Percentiles rank a stretch among this genome's conserved stretches.
These are phyloP conservation scores for Epinephelus coioides DNA, from an alignment of 2,797 vertebrate genomes.

Conservation along the genomic window DNA sequence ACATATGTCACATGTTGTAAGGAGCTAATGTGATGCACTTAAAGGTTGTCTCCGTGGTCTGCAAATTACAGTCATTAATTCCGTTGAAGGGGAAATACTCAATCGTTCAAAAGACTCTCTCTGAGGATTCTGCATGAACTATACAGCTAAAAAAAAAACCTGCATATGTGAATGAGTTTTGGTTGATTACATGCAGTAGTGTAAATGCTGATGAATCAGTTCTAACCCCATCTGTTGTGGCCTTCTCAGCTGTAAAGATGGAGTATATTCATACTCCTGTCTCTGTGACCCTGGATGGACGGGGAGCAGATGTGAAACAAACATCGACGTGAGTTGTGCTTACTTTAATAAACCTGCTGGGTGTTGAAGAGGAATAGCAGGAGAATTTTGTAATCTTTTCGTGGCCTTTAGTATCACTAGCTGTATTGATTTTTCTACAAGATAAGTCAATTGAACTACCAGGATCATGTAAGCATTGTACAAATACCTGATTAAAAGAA, in stretches of 20 bases:
- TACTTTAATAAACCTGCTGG: slow-evolving; percentile 52
- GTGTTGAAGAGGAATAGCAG: slow-evolving; percentile 35
- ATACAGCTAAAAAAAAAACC: neutral
- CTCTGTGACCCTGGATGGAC: slow-evolving; percentile 88
- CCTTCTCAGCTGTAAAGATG: slow-evolving; percentile 87
- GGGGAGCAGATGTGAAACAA: slow-evolving; percentile 85
- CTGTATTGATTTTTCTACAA: slow-evolving; percentile 69
- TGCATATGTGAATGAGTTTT: slow-evolving; percentile 11
- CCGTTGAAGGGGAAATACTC: slow-evolving; percentile 67
- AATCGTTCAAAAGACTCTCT: slow-evolving; percentile 41
- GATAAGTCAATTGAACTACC: slow-evolving; percentile 68
- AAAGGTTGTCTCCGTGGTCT: slow-evolving; percentile 77
- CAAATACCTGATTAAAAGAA: slow-evolving; percentile 83
- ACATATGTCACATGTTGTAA: slow-evolving; percentile 80
- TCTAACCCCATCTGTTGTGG: slow-evolving; percentile 52
- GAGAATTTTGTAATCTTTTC: slow-evolving; percentile 49
- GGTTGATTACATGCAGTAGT: slow-evolving; percentile 10
- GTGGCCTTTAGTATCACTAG: slow-evolving; percentile 71
- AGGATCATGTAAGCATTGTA: slow-evolving; percentile 74
- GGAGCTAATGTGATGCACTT: slow-evolving; percentile 78
- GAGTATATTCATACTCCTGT: slow-evolving; percentile 82
- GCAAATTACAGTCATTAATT: slow-evolving; percentile 83
- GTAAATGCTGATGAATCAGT: slow-evolving; percentile 8
- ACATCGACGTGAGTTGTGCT: slow-evolving; percentile 86
- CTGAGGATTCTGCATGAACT: slow-evolving; percentile 15